phyloP scores from a whole-genome alignment of 2,888 invertebrate genomes.

The Plemyria rubiginata region DNA sequence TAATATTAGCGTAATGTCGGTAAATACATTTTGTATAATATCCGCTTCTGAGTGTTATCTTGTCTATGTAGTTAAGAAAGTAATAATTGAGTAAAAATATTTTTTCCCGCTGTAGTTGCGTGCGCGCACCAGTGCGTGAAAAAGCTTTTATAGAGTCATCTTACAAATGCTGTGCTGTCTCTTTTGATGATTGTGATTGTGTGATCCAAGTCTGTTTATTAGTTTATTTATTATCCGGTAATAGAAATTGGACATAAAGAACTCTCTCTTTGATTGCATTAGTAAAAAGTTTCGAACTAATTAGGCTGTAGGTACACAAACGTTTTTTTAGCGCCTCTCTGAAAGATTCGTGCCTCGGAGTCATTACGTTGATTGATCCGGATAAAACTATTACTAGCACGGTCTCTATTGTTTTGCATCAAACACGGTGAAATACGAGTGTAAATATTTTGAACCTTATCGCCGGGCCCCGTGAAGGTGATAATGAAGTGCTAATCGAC shows the following conservation, averaged over 20 bases:
- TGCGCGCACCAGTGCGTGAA: constrained; percentile 20
- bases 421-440: constrained; percentile 7
- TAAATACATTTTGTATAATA: constrained; percentile 44
- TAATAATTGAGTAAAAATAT: background rate
- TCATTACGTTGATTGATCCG: constrained; percentile 10
- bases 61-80: background rate
- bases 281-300: constrained; percentile 16
- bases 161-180: constrained; percentile 1
- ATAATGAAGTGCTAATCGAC: constrained; percentile 31
- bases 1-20: constrained; percentile 38
- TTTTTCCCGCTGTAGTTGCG: constrained; percentile 11
- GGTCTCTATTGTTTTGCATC: constrained; percentile 22
- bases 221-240: constrained; percentile 18
- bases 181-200: constrained; percentile 11
- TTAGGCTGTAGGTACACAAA: background rate
- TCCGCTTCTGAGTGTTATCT: constrained; percentile 41
- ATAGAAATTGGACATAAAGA: constrained; percentile 16
- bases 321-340: constrained; percentile 2
- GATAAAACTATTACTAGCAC: constrained; percentile 17
- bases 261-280: constrained; percentile 24
- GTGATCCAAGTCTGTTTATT: constrained; percentile 17
- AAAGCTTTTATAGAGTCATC: constrained; percentile 13
- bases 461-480: constrained; percentile 18
- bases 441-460: constrained; percentile 25
- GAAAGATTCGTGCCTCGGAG: constrained; percentile 17